A percentile compares a stretch with the other conserved stretches of the same genome.
phyloP scores from a whole-genome alignment of 2,797 vertebrate genomes.

The Gymnoscopelus braueri region DNA sequence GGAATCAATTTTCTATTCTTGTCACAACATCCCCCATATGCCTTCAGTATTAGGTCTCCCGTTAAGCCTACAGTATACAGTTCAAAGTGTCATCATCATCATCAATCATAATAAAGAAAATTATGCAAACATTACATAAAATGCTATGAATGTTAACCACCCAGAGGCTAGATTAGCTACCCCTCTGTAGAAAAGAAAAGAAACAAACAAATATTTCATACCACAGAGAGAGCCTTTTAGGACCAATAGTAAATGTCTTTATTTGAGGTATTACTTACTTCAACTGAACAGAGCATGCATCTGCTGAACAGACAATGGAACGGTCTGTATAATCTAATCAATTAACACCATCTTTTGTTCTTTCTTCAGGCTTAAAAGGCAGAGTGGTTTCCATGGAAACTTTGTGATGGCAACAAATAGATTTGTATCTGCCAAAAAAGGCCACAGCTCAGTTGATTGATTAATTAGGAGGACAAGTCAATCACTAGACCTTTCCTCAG shows the following conservation, averaged over 20 bases:
- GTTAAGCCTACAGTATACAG: too few relatives aligned
- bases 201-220: neutral
- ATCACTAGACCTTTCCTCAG: conserved; percentile 45
- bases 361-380: conserved; percentile 52
- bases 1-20: too few relatives aligned
- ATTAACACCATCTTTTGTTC: conserved; percentile 44
- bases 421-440: conserved; percentile 65
- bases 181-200: conserved; percentile 14
- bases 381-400: conserved; percentile 74
- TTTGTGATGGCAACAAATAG: conserved; percentile 81
- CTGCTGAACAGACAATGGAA: conserved; percentile 27
- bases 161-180: neutral
- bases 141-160: too few relatives aligned
- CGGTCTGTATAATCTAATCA: conserved; percentile 36
- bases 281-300: conserved; percentile 21
- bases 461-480: conserved; percentile 51
- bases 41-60: too few relatives aligned
- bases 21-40: too few relatives aligned
- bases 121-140: too few relatives aligned
- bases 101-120: too few relatives aligned
- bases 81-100: too few relatives aligned
- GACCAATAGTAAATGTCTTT: too few relatives aligned
- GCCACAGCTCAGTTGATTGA: conserved; percentile 50
- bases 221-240: too few relatives aligned
- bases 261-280: neutral